These are phyloP conservation scores for Calosoma granatense DNA, from an alignment of 1,140 invertebrate species.

Conservation along the genomic window DNA sequence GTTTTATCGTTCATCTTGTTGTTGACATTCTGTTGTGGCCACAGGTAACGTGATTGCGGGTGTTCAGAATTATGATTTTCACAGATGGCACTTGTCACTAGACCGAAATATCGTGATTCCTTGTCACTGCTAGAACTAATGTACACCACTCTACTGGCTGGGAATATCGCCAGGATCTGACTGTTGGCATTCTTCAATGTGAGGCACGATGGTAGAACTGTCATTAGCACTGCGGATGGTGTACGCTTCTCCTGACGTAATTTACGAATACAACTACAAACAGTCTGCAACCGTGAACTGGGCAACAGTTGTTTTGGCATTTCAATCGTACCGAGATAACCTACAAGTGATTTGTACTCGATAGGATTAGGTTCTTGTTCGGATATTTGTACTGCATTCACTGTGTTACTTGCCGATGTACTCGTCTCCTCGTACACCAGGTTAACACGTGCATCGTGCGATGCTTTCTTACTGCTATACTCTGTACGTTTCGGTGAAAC, in stretches of 20 bases:
- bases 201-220: conserved; percentile 67
- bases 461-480: conserved; percentile 12
- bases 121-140: conserved; percentile 83
- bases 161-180: conserved; percentile 68
- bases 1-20: conserved; percentile 26
- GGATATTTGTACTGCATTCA: conserved; percentile 17
- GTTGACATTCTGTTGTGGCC: conserved; percentile 16
- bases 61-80: conserved; percentile 25
- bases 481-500: not conserved
- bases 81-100: conserved; percentile 69
- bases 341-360: conserved; percentile 77
- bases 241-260: conserved; percentile 80
- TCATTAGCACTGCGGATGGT: conserved; percentile 78
- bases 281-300: conserved; percentile 59
- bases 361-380: conserved; percentile 44
- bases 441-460: not conserved
- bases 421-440: not conserved
- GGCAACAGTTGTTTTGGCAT: conserved; percentile 79
- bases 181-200: conserved; percentile 61
- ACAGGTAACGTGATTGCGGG: conserved; percentile 15
- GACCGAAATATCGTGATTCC: conserved; percentile 83
- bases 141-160: conserved; percentile 74
- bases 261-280: conserved; percentile 74
- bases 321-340: conserved; percentile 91
- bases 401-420: not conserved